Conservation (phyloP, 2,797 vertebrate genomes). For the Psittacula echo region DNA sequence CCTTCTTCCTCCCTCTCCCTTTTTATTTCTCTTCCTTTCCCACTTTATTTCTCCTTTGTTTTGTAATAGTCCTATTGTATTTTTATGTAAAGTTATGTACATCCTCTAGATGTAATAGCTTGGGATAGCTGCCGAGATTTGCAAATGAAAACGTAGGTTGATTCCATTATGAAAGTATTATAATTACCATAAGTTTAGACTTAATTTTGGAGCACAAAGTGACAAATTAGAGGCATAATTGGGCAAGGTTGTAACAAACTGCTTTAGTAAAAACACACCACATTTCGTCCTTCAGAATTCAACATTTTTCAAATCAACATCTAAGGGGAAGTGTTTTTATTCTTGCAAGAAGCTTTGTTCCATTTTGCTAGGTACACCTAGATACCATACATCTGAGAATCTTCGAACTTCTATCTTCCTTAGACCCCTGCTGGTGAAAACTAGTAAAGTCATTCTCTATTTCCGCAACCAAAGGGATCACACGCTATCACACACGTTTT, state of each 20-base stretch:
- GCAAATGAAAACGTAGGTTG: neutral
- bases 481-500: neutral
- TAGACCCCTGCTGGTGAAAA: constrained; percentile 15
- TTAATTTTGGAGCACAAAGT: neutral
- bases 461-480: neutral
- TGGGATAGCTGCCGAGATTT: neutral
- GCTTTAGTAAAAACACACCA: neutral
- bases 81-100: neutral
- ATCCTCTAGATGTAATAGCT: neutral
- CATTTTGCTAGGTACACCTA: neutral
- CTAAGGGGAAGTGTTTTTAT: neutral
- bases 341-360: neutral
- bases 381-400: neutral
- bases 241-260: neutral
- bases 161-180: neutral
- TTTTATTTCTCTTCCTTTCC: neutral
- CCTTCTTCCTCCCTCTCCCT: neutral
- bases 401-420: neutral
- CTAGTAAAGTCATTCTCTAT: neutral
- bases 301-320: neutral
- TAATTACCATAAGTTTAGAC: neutral
- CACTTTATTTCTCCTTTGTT: neutral
- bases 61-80: neutral
- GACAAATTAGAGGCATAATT: neutral
- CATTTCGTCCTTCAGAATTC: neutral